Evolutionary conservation across 2,113 vertebrate genomes (phyloP).

Genomic region (Melanocharis versteri): DNA sequence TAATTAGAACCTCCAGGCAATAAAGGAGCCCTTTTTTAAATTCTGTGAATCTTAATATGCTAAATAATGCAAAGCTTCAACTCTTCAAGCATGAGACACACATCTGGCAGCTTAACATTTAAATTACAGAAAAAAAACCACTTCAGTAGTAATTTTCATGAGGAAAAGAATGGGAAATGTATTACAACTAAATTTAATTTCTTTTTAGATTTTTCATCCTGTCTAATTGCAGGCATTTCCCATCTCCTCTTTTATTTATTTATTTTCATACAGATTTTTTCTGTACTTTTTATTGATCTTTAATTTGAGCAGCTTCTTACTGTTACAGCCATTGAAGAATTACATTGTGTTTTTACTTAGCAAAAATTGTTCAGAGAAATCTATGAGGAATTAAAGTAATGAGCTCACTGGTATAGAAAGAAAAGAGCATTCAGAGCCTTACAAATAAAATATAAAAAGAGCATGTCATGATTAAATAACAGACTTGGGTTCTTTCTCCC

Average conservation of each 20-base stretch:
- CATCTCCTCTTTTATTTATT: slow-evolving; percentile 66
- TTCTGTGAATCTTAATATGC: slow-evolving; percentile 99
- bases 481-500: slow-evolving; percentile 24
- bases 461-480: slow-evolving; percentile 18
- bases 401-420: slow-evolving; percentile 64
- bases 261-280: slow-evolving; percentile 70
- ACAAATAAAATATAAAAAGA: slow-evolving; percentile 51
- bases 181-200: slow-evolving; percentile 91
- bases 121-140: slow-evolving; percentile 89
- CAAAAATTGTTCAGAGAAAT: slow-evolving; percentile 67
- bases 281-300: slow-evolving; percentile 75
- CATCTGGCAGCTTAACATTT: slow-evolving; percentile 99
- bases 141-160: slow-evolving; percentile 92
- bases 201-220: slow-evolving; percentile 86
- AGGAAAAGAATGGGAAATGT: slow-evolving; percentile 88
- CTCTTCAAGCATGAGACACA: slow-evolving; percentile 99
- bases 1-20: slow-evolving; percentile 99
- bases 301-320: slow-evolving; percentile 69
- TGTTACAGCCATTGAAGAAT: slow-evolving; percentile 61
- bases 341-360: slow-evolving; percentile 65
- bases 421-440: slow-evolving; percentile 43
- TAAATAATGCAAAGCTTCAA: slow-evolving; percentile 99
- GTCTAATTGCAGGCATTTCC: slow-evolving; percentile 85
- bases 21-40: slow-evolving; percentile 98
- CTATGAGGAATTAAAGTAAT: slow-evolving; percentile 64